These are phyloP conservation scores for Denticeps clupeoides DNA, from an alignment of 2,797 vertebrate species.

Conservation along the genomic window DNA sequence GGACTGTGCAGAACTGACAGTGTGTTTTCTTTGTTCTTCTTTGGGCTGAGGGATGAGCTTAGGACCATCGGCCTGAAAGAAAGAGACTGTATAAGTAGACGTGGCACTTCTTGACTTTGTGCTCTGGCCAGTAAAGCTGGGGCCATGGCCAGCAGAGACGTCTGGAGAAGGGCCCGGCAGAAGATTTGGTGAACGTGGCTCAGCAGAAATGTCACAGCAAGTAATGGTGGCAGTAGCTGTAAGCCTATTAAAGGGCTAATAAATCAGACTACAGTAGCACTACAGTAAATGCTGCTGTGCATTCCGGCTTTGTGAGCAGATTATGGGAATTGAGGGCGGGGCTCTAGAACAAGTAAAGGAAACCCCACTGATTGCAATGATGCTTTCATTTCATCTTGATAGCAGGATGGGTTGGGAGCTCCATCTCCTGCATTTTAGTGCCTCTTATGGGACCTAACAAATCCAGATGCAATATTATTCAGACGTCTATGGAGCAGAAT, in stretches of 20 bases:
- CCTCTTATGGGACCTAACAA: no score
- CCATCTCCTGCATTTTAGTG: no score
- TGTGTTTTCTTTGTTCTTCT: no score
- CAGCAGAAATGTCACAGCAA: slow-evolving; percentile 42
- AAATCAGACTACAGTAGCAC: slow-evolving; percentile 30
- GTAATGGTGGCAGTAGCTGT: slow-evolving; percentile 20
- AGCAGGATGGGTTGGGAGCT: no score
- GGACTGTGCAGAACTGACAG: no score
- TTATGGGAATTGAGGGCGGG: slow-evolving; percentile 22
- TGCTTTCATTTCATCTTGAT: slow-evolving; percentile 2
- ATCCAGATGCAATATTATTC: no score
- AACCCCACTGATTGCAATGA: slow-evolving; percentile 16
- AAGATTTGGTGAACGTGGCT: slow-evolving; percentile 24
- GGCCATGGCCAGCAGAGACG: slow-evolving; percentile 17
- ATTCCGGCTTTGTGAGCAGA: slow-evolving; percentile 25
- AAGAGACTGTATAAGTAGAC: no score
- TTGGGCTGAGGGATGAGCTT: no score
- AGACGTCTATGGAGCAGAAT: no score
- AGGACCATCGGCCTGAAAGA: no score
- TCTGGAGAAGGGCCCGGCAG: slow-evolving; percentile 9
- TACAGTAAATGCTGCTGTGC: slow-evolving; percentile 17
- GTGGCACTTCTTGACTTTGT: no score
- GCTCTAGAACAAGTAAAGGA: slow-evolving; percentile 12
- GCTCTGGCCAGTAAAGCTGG: no score
- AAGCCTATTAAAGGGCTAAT: slow-evolving; percentile 31